A percentile compares a stretch with the other conserved stretches of the same genome.
phyloP scores from a whole-genome alignment of 2,888 invertebrate species.

The Petrophora chlorosata region DNA sequence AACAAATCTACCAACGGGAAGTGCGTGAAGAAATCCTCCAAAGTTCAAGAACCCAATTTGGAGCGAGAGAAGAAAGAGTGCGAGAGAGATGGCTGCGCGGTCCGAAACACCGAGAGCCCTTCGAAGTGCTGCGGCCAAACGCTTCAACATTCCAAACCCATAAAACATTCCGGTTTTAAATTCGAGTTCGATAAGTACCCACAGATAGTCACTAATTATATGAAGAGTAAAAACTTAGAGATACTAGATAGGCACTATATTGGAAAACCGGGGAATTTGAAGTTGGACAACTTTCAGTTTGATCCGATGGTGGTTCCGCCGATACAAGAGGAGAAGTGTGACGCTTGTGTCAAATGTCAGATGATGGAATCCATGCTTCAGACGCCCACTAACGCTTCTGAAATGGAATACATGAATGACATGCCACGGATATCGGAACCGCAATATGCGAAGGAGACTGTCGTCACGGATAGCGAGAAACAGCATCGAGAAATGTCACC shows the following conservation, averaged over 20 bases:
- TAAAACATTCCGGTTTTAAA: constrained; percentile 88
- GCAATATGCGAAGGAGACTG: constrained; percentile 66
- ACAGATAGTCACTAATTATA: constrained; percentile 89
- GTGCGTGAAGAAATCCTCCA: constrained; percentile 72
- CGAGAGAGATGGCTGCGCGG: constrained; percentile 51
- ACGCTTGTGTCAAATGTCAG: constrained; percentile 80
- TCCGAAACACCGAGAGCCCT: constrained; percentile 58
- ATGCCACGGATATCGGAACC: constrained; percentile 69
- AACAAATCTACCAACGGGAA: constrained; percentile 74
- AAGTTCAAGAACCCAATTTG: constrained; percentile 43
- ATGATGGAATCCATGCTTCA: constrained; percentile 85
- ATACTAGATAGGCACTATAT: constrained; percentile 84
- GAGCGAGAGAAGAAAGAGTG: constrained; percentile 46
- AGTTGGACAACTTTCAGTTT: constrained; percentile 79
- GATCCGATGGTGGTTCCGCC: constrained; percentile 76
- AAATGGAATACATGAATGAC: constrained; percentile 83
- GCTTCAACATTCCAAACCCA: constrained; percentile 84
- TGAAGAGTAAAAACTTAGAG: constrained; percentile 89
- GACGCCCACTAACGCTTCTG: constrained; percentile 91
- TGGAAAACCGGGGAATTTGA: constrained; percentile 81
- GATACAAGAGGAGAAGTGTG: constrained; percentile 77
- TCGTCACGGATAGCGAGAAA: constrained; percentile 46
- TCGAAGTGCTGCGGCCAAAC: constrained; percentile 77
- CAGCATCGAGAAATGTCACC: constrained; percentile 53
- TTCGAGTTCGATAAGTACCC: constrained; percentile 90